Conservation (phyloP, 2,113 vertebrate species). For the Charadrius vociferus region DNA sequence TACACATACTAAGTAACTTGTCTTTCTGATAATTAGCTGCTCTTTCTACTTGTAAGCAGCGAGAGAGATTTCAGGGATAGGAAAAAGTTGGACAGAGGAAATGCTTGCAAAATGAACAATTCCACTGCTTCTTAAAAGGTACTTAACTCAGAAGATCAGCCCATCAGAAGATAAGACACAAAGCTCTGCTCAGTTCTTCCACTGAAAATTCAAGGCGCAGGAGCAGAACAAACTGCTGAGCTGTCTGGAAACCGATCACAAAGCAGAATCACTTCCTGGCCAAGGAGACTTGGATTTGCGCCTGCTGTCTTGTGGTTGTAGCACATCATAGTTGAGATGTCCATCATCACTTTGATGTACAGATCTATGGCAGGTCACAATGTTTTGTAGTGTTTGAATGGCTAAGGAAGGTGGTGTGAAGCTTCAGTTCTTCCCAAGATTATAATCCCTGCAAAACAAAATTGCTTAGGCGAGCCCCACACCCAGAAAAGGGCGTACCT, state of each 20-base stretch:
- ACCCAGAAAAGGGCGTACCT: background rate
- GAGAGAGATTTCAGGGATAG: background rate
- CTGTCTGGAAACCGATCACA: background rate
- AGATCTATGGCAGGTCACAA: background rate
- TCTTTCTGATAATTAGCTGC: background rate
- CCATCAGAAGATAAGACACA: background rate
- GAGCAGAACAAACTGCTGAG: background rate
- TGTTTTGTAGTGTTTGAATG: background rate
- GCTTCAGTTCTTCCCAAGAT: background rate
- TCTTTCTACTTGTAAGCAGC: background rate
- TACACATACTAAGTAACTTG: background rate
- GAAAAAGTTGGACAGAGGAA: background rate
- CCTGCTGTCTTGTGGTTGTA: background rate
- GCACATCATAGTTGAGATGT: background rate
- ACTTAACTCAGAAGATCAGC: background rate
- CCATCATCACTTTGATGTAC: background rate
- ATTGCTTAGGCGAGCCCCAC: background rate
- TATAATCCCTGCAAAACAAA: background rate
- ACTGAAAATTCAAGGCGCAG: background rate
- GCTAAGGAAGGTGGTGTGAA: background rate
- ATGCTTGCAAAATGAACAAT: background rate
- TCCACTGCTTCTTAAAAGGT: background rate
- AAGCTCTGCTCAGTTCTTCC: background rate
- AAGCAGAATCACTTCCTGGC: background rate
- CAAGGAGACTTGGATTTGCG: background rate